Evolutionary conservation across 2,113 vertebrate genomes (phyloP).

Genomic region (Smithornis capensis): DNA sequence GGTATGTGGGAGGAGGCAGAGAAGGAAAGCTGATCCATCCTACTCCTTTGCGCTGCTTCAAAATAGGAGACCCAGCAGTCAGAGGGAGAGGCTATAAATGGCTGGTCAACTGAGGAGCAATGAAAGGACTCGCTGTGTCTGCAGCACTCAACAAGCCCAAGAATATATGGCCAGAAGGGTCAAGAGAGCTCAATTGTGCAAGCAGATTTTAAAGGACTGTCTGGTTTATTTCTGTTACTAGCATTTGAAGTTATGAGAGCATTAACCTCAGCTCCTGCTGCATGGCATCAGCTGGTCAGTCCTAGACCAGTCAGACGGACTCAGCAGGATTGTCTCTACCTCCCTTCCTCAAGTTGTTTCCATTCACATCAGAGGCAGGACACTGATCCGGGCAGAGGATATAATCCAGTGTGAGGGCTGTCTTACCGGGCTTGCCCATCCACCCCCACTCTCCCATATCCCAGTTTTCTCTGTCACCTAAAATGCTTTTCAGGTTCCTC

Average conservation of each 20-base stretch:
- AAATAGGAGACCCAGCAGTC: neutral
- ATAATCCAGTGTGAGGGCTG: neutral
- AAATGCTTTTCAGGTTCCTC: accelerated
- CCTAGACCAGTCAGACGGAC: neutral
- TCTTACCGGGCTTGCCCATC: neutral
- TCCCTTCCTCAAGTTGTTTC: neutral
- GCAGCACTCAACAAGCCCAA: neutral
- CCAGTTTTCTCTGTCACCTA: neutral
- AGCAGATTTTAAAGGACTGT: neutral
- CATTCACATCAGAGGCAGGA: neutral
- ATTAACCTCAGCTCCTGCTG: neutral
- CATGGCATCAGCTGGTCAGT: neutral
- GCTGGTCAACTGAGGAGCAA: neutral
- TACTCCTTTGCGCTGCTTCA: neutral
- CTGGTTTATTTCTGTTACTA: neutral
- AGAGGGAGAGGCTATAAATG: neutral
- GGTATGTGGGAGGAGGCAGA: constrained; percentile 18
- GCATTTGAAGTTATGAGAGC: neutral
- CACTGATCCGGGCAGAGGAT: neutral
- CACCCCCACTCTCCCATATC: neutral
- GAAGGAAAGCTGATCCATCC: neutral
- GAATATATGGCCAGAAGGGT: neutral
- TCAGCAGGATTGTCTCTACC: neutral
- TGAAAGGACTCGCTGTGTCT: neutral
- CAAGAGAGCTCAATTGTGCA: neutral